phyloP scores from a whole-genome alignment of 64 coral and sea anemone species.

The Dendronephthya gigantea region DNA sequence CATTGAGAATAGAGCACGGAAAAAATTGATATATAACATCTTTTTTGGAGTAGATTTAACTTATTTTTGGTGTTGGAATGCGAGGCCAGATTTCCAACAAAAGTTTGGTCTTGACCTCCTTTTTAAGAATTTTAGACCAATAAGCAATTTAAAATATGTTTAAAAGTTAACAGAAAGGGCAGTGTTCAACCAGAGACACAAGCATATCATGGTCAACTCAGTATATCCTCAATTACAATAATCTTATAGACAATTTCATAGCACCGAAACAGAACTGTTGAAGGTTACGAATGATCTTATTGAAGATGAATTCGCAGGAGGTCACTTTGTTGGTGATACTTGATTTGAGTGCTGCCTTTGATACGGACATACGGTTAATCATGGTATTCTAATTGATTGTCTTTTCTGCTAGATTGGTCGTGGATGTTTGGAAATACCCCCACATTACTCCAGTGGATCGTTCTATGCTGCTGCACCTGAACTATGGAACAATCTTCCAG shows the following conservation, averaged over 20 bases:
- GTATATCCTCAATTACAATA: conserved; percentile 36
- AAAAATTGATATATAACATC: no score
- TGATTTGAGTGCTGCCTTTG: not conserved
- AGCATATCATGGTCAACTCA: conserved; percentile 29
- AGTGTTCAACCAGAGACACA: conserved; percentile 24
- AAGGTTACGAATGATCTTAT: conserved; percentile 11
- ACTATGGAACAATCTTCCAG: not conserved
- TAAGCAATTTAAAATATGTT: conserved; percentile 28
- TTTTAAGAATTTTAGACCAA: conserved; percentile 26
- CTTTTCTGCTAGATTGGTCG: not conserved
- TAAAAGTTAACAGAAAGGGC: conserved; percentile 28
- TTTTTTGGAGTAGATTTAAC: no score
- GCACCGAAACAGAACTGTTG: conserved; percentile 12
- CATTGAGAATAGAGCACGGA: no score
- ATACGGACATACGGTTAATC: conserved; percentile 5
- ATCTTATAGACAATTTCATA: conserved; percentile 26
- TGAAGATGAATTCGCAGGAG: conserved; percentile 15
- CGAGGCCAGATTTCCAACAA: conserved; percentile 13
- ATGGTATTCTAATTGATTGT: conserved; percentile 11
- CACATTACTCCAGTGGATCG: no score
- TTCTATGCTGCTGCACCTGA: no score
- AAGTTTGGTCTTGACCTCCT: conserved; percentile 22
- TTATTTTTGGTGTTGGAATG: not conserved
- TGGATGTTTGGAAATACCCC: no score
- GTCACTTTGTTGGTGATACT: conserved; percentile 9